Percentiles rank a stretch among this genome's conserved stretches.
Evolutionary conservation across 2,113 vertebrate genomes (phyloP).

Genomic region (Parotia lawesii): DNA sequence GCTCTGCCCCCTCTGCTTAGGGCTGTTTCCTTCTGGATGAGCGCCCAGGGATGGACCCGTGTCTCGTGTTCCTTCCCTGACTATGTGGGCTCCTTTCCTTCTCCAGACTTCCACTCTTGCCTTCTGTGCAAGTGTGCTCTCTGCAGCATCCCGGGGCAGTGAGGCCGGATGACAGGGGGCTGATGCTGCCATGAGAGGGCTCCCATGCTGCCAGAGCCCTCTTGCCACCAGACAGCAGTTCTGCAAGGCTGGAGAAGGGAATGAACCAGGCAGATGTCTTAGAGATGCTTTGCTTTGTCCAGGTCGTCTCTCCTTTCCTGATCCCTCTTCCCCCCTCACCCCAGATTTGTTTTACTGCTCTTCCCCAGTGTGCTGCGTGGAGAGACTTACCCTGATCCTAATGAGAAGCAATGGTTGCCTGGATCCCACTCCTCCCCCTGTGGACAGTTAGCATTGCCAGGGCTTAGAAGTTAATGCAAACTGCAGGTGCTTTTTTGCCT

Average conservation of each 20-base stretch:
- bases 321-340: accelerated
- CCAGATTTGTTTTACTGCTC: not conserved
- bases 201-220: not conserved
- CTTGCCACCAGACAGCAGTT: not conserved
- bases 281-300: not conserved
- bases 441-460: not conserved
- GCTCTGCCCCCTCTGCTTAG: not conserved
- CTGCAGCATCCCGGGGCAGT: not conserved
- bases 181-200: not conserved
- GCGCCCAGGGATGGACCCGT: not conserved
- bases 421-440: not conserved
- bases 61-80: not conserved
- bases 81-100: not conserved
- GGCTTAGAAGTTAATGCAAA: not conserved
- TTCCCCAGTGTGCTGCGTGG: not conserved
- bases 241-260: not conserved
- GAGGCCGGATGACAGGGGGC: not conserved
- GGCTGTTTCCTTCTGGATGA: not conserved
- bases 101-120: not conserved
- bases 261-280: not conserved
- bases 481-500: not conserved
- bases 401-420: accelerated
- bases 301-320: not conserved
- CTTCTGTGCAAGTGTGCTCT: not conserved
- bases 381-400: not conserved